phyloP scores from a whole-genome alignment of 2,797 vertebrate species.

The Chelon auratus region DNA sequence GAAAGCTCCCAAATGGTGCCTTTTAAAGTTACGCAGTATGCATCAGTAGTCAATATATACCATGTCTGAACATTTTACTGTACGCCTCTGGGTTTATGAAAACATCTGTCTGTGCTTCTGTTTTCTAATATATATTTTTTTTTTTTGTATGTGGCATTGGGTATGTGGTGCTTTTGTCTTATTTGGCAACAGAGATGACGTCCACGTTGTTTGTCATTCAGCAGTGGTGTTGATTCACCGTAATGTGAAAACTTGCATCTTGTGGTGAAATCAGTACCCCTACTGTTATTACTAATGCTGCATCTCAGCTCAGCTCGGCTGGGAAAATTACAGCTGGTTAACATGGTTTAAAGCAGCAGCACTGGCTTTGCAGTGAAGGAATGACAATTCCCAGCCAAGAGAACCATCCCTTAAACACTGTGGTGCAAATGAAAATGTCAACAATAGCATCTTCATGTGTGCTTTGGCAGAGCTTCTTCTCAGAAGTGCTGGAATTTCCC shows the following conservation, averaged over 20 bases:
- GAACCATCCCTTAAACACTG: slow-evolving; percentile 34
- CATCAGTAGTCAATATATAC: not conserved
- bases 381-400: slow-evolving; percentile 5
- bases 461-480: slow-evolving; percentile 35
- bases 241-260: slow-evolving; percentile 27
- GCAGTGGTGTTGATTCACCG: slow-evolving; percentile 10
- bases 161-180: not conserved
- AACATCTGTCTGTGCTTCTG: not conserved
- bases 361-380: slow-evolving; percentile 8
- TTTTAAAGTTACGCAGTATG: slow-evolving; percentile 12
- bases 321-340: slow-evolving; percentile 32
- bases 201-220: not conserved
- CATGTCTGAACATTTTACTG: not conserved
- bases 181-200: slow-evolving; percentile 6
- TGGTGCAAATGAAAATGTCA: slow-evolving; percentile 64
- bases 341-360: slow-evolving; percentile 4
- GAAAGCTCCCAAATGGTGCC: not conserved
- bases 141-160: no score
- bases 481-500: slow-evolving; percentile 48
- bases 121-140: not conserved
- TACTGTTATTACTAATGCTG: slow-evolving; percentile 27
- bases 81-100: not conserved
- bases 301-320: slow-evolving; percentile 17
- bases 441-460: slow-evolving; percentile 37
- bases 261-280: slow-evolving; percentile 20